phyloP scores from a whole-genome alignment of 2,888 invertebrate species.

The Oeneis ivallda region DNA sequence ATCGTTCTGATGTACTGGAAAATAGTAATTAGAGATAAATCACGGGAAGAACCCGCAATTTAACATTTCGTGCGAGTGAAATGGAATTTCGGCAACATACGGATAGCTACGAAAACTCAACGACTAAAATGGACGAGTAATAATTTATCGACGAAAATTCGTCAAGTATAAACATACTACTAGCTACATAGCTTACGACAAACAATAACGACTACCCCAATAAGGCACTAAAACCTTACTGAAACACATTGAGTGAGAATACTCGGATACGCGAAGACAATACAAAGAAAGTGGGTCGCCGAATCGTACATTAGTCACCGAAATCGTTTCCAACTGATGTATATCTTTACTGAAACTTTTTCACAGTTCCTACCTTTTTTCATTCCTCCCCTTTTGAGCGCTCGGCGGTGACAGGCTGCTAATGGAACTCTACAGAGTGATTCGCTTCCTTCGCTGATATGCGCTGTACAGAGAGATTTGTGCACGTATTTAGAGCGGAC shows the following conservation, averaged over 20 bases:
- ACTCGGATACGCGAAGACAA: slow-evolving; percentile 20
- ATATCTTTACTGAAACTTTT: slow-evolving; percentile 45
- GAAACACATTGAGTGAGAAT: slow-evolving; percentile 13
- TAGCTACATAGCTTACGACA: too few species aligned
- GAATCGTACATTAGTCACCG: slow-evolving; percentile 38
- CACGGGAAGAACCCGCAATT: too few species aligned
- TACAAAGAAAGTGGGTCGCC: slow-evolving; percentile 33
- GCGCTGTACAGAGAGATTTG: slow-evolving; percentile 28
- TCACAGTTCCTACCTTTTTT: slow-evolving; percentile 47
- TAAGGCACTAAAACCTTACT: slow-evolving; percentile 9
- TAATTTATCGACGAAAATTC: too few species aligned
- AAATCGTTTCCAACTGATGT: slow-evolving; percentile 42
- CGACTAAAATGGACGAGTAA: too few species aligned
- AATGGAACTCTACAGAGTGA: slow-evolving; percentile 70
- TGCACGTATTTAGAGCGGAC: too few species aligned
- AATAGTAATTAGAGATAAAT: too few species aligned
- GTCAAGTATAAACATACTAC: too few species aligned
- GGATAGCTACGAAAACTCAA: too few species aligned
- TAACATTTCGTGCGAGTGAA: too few species aligned
- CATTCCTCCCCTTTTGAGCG: slow-evolving; percentile 56
- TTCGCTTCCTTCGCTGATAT: slow-evolving; percentile 55
- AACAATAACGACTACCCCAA: neutral
- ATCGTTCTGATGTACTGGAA: too few species aligned
- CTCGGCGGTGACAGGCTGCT: slow-evolving; percentile 66
- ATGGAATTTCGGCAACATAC: too few species aligned